Conservation (phyloP, 2,888 invertebrate species). For the Lacanobia wlatinum region DNA sequence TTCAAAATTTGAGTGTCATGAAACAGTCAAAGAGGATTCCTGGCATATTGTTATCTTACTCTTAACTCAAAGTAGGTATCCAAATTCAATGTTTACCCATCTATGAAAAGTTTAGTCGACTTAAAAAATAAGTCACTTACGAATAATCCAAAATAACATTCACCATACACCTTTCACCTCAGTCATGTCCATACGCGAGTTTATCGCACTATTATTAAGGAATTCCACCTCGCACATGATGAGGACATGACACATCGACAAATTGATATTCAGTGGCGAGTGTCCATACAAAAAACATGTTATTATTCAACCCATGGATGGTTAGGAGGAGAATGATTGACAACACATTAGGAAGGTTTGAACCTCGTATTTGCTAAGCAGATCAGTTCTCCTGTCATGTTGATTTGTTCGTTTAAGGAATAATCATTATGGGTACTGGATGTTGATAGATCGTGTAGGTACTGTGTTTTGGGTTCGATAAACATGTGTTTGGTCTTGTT, state of each 20-base stretch:
- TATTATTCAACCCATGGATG: constrained; percentile 76
- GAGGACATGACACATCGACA: constrained; percentile 78
- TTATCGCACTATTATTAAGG: constrained; percentile 56
- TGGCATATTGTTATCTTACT: too few species aligned
- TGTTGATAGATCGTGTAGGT: constrained; percentile 45
- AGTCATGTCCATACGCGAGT: constrained; percentile 21
- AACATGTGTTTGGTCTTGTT: constrained; percentile 30
- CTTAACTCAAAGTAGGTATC: too few species aligned
- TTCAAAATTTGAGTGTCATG: too few species aligned
- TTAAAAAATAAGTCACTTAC: too few species aligned
- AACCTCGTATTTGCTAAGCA: constrained; percentile 78
- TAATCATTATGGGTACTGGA: constrained; percentile 72
- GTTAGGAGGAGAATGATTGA: constrained; percentile 84
- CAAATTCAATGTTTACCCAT: too few species aligned
- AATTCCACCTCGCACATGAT: constrained; percentile 61
- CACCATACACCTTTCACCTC: constrained; percentile 4
- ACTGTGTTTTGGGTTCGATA: constrained; percentile 14
- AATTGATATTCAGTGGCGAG: constrained; percentile 79
- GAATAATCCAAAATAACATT: background rate
- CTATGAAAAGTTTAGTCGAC: too few species aligned
- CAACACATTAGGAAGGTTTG: constrained; percentile 85
- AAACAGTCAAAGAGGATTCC: too few species aligned
- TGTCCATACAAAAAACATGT: constrained; percentile 79
- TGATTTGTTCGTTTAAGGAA: constrained; percentile 75
- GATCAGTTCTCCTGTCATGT: constrained; percentile 80